Base-by-base conservation (phyloP, 2,113 vertebrate genomes). In the Otocyon megalotis region DNA sequence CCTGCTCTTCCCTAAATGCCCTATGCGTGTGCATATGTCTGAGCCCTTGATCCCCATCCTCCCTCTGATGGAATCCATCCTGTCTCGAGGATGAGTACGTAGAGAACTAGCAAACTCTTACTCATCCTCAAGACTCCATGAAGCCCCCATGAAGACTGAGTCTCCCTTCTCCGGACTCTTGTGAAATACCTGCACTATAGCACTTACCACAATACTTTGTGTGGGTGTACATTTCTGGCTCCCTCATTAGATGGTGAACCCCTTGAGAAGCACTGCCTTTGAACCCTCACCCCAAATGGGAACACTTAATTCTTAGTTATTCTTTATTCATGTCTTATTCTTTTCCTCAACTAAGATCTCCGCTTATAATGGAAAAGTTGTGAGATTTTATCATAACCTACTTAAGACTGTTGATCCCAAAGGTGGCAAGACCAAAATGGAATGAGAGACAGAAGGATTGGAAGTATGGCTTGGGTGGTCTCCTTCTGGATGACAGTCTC, bases 1-100 rank as follows among this genome's bases (percentile, higher is more conserved):
- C 4, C 50, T 0, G 0, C n/a, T 32, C 5, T 30, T 54, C 22
- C 3, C 56, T 72, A 6, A 9, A 8, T 10, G 20, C 56, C 15
- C 62, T 28, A 22, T 24, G 50, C 14, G 1, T 3, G 0, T 9
- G 53, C 3, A 1, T 10, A 13, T 4, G 11, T 69, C 56, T 17
- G 6, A 67, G 11, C 67, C 10, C 20, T 71, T 58, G 65, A 13
- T 20, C 56, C 62, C 37, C 1, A 12, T 17, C 50, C n/a, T 32
- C 22, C 4, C 12, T 35, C 26, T 32, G 3, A 14, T 37, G 8
- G 7, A 15, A 69, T 20, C 53, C 43, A 53, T 3, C 19, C 58
- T 8, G 3, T 6, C 9, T 65, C 60, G 7, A 43, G 43, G 43
- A 43, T 43, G 43, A 43, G 43, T 43, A 43, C 7, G 43, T 43